phyloP scores from a whole-genome alignment of 2,113 vertebrate species.

The Dicrurus megarhynchus region DNA sequence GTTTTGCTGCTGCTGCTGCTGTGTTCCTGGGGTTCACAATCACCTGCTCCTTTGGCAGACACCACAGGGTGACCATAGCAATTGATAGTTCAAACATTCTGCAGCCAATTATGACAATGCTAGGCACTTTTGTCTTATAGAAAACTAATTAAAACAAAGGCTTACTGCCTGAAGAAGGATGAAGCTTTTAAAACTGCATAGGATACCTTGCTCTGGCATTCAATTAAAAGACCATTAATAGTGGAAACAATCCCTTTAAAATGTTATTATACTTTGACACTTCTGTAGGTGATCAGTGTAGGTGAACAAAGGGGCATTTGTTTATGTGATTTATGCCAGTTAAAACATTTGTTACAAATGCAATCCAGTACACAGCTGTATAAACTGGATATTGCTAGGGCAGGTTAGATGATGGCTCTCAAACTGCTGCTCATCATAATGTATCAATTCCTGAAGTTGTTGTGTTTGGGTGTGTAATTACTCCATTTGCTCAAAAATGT shows the following conservation, averaged over 20 bases:
- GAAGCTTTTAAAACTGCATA: neutral
- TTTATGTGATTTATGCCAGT: neutral
- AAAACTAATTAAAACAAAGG: neutral
- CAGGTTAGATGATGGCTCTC: neutral
- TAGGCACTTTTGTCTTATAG: neutral
- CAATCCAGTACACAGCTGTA: neutral
- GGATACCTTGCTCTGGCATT: neutral
- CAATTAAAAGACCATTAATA: neutral
- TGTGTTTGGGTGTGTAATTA: neutral
- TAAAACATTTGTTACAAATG: neutral
- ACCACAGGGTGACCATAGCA: accelerated
- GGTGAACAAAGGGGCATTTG: neutral
- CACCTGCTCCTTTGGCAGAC: neutral
- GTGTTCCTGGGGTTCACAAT: neutral
- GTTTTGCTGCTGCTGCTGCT: neutral
- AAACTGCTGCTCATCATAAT: neutral
- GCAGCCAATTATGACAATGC: neutral
- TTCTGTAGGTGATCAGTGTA: neutral
- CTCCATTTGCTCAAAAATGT: neutral
- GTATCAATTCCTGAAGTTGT: neutral
- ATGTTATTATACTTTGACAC: neutral
- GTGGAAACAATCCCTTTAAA: neutral
- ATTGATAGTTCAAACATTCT: neutral
- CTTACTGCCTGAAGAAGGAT: neutral
- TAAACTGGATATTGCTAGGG: neutral